These are phyloP conservation scores for Acanthochromis polyacanthus DNA, from an alignment of 2,113 vertebrate species.

Conservation along the genomic window DNA sequence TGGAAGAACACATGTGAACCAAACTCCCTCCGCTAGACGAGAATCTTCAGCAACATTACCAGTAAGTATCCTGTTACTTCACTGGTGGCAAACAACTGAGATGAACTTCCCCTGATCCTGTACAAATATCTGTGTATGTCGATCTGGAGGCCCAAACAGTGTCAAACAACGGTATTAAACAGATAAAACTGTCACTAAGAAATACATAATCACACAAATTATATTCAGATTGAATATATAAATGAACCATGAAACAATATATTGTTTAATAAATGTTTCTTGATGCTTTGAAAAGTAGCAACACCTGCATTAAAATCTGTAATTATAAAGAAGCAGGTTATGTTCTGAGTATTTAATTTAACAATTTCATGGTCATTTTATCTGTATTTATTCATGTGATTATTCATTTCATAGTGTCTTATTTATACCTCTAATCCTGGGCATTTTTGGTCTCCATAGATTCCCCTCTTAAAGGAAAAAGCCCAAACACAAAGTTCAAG, in stretches of 20 bases:
- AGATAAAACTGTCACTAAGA: not conserved
- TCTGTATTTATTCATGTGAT: not conserved
- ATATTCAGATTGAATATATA: not conserved
- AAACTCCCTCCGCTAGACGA: conserved; percentile 2
- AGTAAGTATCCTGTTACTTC: conserved; percentile 20
- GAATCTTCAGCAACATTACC: conserved; percentile 16
- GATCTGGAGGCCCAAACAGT: conserved; percentile 4
- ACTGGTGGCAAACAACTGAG: conserved; percentile 20
- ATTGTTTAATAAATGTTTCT: not conserved
- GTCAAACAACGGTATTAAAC: not conserved
- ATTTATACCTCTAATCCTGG: conserved; percentile 8
- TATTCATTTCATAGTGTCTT: conserved; percentile 4
- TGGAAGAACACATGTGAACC: conserved; percentile 46
- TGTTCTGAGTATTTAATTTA: conserved; percentile 3
- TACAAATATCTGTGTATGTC: conserved; percentile 4
- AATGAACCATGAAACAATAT: conserved; percentile 2
- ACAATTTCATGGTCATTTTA: not conserved
- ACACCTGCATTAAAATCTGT: not conserved
- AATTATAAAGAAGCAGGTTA: not conserved
- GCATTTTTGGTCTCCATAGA: conserved; percentile 27
- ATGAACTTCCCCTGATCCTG: conserved; percentile 6
- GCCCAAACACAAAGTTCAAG: not conserved
- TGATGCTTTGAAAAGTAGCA: not conserved
- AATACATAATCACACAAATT: conserved; percentile 2
- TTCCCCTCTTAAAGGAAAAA: conserved; percentile 1